These are phyloP conservation scores for Sphaeramia orbicularis DNA, from an alignment of 2,797 vertebrate genomes.

Conservation along the genomic window DNA sequence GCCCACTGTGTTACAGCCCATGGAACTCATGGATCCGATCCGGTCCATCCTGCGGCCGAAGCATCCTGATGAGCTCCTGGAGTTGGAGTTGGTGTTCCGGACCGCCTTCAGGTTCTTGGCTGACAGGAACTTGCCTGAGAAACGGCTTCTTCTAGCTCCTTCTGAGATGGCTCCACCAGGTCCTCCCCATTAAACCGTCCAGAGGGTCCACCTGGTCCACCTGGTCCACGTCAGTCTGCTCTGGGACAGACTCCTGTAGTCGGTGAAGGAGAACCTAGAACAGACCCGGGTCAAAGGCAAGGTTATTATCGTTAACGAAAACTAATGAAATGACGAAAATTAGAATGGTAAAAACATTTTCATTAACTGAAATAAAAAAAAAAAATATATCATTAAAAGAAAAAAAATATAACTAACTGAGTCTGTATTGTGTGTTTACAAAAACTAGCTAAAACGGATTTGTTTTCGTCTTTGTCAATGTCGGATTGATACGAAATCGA, in stretches of 20 bases:
- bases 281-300: no score
- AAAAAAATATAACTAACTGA: no score
- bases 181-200: conserved; percentile 20
- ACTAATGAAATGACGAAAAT: no score
- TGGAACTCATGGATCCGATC: conserved; percentile 88
- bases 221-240: conserved; percentile 38
- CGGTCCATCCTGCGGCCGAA: conserved; percentile 90
- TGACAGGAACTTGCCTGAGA: conserved; percentile 69
- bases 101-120: conserved; percentile 78
- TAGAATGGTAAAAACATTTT: no score
- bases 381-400: no score
- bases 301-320: no score
- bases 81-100: conserved; percentile 72
- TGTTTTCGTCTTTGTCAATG: no score
- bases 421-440: no score
- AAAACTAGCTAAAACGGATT: no score
- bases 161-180: conserved; percentile 32
- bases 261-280: conserved; percentile 78
- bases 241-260: conserved; percentile 73
- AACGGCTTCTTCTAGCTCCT: conserved; percentile 43
- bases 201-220: conserved; percentile 10
- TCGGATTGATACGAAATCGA: no score
- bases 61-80: conserved; percentile 83
- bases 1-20: conserved; percentile 85
- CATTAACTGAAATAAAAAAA: no score